Conservation (phyloP, 2,113 vertebrate species). For the Clarias gariepinus region DNA sequence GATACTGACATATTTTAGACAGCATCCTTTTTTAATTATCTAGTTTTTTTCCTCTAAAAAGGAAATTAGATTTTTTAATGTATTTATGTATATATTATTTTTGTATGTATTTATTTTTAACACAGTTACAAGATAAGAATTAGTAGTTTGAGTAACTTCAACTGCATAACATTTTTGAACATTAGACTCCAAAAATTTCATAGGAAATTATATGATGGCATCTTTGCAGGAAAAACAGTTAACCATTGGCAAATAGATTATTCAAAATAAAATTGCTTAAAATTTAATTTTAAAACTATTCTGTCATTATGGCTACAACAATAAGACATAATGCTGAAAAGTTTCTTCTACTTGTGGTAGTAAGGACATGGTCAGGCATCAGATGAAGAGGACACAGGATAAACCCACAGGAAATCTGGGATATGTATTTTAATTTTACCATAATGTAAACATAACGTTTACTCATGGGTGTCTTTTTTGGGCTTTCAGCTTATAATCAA, state of each 20-base stretch:
- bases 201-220: neutral
- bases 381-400: too few species aligned
- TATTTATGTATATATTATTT: too few species aligned
- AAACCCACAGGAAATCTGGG: too few species aligned
- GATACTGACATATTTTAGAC: neutral
- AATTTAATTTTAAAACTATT: neutral
- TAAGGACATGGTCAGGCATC: too few species aligned
- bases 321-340: neutral
- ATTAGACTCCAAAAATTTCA: neutral
- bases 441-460: too few species aligned
- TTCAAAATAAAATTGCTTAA: neutral
- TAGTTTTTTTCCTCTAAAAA: neutral
- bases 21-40: neutral
- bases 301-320: neutral
- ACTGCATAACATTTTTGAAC: neutral
- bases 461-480: too few species aligned
- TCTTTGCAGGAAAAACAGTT: neutral
- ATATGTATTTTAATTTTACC: too few species aligned
- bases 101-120: neutral
- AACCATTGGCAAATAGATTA: neutral
- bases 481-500: too few species aligned
- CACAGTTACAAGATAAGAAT: neutral
- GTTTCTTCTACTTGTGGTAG: too few species aligned
- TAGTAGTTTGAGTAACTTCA: neutral
- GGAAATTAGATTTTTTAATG: too few species aligned